Evolutionary conservation across 2,888 invertebrate species (phyloP).

Genomic region (Drosophila dives): DNA sequence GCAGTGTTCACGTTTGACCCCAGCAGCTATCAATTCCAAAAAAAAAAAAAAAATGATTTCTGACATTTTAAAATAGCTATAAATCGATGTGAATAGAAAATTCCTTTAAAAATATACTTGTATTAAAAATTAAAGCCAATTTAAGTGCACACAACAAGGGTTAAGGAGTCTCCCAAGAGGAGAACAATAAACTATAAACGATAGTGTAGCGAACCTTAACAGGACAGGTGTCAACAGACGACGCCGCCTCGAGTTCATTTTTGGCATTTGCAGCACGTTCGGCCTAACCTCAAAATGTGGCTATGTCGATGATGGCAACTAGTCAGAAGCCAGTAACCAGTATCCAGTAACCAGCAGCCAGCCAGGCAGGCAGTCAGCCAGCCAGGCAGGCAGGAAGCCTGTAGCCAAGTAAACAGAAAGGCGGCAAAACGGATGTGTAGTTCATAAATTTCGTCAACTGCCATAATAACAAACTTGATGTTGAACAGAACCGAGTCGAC

Average conservation of each 20-base stretch:
- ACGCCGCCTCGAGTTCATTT: conserved; percentile 27
- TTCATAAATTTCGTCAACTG: conserved; percentile 81
- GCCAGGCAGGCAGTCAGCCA: conserved; percentile 2
- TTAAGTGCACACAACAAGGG: conserved; percentile 22
- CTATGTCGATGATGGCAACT: conserved; percentile 21
- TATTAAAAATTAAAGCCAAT: not conserved
- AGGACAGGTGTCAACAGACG: conserved; percentile 67
- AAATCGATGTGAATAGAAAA: not conserved
- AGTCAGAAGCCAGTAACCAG: conserved; percentile 17
- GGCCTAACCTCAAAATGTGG: conserved; percentile 60
- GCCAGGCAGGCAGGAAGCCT: conserved; percentile 59
- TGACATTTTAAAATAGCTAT: not conserved
- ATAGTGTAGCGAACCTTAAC: conserved; percentile 32
- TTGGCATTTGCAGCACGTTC: conserved; percentile 73
- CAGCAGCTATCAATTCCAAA: not conserved
- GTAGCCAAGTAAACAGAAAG: conserved; percentile 69
- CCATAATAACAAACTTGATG: conserved; percentile 73
- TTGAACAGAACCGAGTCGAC: conserved; percentile 16
- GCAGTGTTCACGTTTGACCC: not conserved
- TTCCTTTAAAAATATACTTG: not conserved
- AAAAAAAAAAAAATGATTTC: not conserved
- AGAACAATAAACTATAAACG: conserved; percentile 56
- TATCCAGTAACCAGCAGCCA: conserved; percentile 47
- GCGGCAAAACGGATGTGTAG: conserved; percentile 78
- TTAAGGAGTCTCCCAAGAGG: conserved; percentile 25